Evolutionary conservation across 2,113 vertebrate species (phyloP).

Genomic region (Eptatretus burgeri): DNA sequence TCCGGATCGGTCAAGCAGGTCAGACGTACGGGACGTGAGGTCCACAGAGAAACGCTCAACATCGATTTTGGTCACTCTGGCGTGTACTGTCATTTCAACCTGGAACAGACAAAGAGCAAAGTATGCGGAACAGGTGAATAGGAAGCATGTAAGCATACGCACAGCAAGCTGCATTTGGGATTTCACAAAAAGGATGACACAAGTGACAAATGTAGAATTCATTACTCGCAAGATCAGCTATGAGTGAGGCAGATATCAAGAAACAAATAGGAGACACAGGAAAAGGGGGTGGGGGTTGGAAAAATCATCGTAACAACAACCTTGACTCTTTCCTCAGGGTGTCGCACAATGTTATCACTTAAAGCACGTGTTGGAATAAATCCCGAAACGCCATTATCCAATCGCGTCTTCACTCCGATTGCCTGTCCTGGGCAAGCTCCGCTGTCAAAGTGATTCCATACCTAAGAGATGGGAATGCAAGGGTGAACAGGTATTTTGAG

Average conservation of each 20-base stretch:
- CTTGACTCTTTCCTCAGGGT: constrained; percentile 89
- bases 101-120: constrained; percentile 12
- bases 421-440: constrained; percentile 91
- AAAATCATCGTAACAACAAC: constrained; percentile 15
- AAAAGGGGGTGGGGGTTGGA: no score
- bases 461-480: constrained; percentile 18
- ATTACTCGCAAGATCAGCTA: no score
- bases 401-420: constrained; percentile 58
- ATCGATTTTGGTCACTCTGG: constrained; percentile 95
- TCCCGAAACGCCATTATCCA: constrained; percentile 81
- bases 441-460: constrained; percentile 98
- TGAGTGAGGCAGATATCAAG: neutral
- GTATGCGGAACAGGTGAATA: neutral
- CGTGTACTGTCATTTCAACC: constrained; percentile 96
- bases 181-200: no score
- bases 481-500: no score
- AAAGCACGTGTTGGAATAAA: constrained; percentile 96
- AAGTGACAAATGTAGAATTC: no score
- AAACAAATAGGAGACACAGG: neutral
- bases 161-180: no score
- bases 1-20: constrained; percentile 74
- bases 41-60: constrained; percentile 93
- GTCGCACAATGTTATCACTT: constrained; percentile 85
- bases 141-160: no score
- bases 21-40: constrained; percentile 77